Evolutionary conservation across 2,888 invertebrate genomes (phyloP), one percentile per base, ranked within the genome.

Genomic region (Elegia similella): DNA sequence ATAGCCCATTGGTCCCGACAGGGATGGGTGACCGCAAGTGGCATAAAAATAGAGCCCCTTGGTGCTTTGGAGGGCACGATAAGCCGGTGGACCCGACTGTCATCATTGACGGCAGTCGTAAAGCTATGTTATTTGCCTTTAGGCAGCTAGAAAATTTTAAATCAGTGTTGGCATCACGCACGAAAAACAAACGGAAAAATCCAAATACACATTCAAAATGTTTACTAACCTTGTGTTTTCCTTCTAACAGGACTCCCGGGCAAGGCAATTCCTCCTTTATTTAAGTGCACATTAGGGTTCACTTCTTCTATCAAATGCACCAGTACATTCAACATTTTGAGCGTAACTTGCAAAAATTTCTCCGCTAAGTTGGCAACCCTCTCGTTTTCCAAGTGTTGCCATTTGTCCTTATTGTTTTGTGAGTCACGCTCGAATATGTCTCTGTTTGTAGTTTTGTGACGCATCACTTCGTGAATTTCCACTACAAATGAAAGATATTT

Each of bases 231-330:
- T 73, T 86, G 82, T 44, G 86, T 85, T 69, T 88, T 91, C 71
- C 86, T 83, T 57, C 92, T 76, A 23, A 92, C 91, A 0, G 92
- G 92, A 66, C 93, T 94, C 0, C 95, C 92, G 0, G 94, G 88
- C 57, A 93, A 82, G 0, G 93, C 90, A 70, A 92, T 90, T 0
- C 86, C 87, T 42, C 85, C 70, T 70, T 86, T 91, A 82, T 90
- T 86, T 54, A 89, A 61, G 76, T 90, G 89, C 0, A 91, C 82
- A 63, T 87, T 84, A 62, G 94, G 94, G 58, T 91, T 86, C 50
- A 93, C 76, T 76, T 96, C 96, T 68, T 96, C 96, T 62, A 96
- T 93, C 65, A 96, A 93, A 78, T 96, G 96, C 56, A 94, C 94
- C 69, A 95, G 93, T 23, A 96, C 93, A 76, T 96, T 96, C 58